Conservation (phyloP, 1,140 invertebrate genomes). For the Chrysoperla carnea region DNA sequence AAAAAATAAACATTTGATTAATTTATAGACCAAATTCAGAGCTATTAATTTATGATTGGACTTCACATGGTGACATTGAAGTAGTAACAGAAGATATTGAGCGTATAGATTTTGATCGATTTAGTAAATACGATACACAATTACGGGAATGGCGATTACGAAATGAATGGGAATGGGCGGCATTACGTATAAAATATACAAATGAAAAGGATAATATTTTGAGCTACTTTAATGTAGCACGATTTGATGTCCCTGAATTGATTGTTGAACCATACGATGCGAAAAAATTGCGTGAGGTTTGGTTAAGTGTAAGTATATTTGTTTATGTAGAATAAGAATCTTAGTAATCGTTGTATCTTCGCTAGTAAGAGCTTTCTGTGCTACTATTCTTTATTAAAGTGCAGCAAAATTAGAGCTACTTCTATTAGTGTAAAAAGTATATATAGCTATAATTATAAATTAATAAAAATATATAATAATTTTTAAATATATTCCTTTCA, state of each 20-base stretch:
- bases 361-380: neutral
- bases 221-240: constrained; percentile 34
- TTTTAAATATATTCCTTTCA: too few relatives aligned
- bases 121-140: constrained; percentile 37
- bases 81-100: constrained; percentile 76
- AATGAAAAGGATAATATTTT: constrained; percentile 35
- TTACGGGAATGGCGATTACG: constrained; percentile 55
- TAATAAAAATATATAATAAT: too few relatives aligned
- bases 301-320: constrained; percentile 23
- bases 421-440: too few relatives aligned
- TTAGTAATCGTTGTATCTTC: constrained; percentile 1
- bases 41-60: constrained; percentile 76
- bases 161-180: constrained; percentile 38
- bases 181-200: constrained; percentile 35
- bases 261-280: constrained; percentile 31
- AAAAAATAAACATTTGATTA: too few relatives aligned
- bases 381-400: too few relatives aligned
- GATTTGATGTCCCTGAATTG: constrained; percentile 42
- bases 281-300: constrained; percentile 20
- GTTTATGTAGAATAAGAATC: constrained; percentile 1
- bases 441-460: too few relatives aligned
- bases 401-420: too few relatives aligned
- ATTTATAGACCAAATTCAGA: constrained; percentile 26
- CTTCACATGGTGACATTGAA: constrained; percentile 56
- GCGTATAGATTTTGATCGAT: constrained; percentile 50